A percentile compares a stretch with the other conserved stretches of the same genome.
Evolutionary conservation across 2,113 vertebrate species (phyloP).

Genomic region (Planiliza haematocheilus): DNA sequence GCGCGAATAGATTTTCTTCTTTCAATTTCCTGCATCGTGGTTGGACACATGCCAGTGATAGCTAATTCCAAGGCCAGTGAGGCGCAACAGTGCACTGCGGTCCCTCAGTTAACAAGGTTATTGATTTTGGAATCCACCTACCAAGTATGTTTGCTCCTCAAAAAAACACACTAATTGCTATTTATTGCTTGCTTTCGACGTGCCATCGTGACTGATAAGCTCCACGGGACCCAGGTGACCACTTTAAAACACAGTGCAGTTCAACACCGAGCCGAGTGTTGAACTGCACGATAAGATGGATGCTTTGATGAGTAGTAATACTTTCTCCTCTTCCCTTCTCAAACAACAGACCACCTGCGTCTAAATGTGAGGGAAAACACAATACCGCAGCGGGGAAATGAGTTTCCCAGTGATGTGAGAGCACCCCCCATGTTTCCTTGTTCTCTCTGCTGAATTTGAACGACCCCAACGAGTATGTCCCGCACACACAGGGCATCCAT

Average conservation of each 20-base stretch:
- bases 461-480: slow-evolving; percentile 40
- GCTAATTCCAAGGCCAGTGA: slow-evolving; percentile 61
- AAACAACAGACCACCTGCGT: slow-evolving; percentile 43
- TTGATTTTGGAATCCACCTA: slow-evolving; percentile 71
- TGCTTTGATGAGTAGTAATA: slow-evolving; percentile 24
- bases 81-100: slow-evolving; percentile 48
- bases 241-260: slow-evolving; percentile 20
- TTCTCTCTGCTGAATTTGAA: slow-evolving; percentile 43
- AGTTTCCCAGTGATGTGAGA: slow-evolving; percentile 29
- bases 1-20: slow-evolving; percentile 40
- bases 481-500: slow-evolving; percentile 45
- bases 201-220: slow-evolving; percentile 30
- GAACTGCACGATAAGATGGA: slow-evolving; percentile 20
- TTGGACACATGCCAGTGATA: slow-evolving; percentile 39
- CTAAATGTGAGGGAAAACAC: slow-evolving; percentile 21
- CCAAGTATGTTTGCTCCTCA: slow-evolving; percentile 37
- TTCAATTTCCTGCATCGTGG: slow-evolving; percentile 38
- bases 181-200: slow-evolving; percentile 55
- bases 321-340: slow-evolving; percentile 23
- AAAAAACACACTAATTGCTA: slow-evolving; percentile 66
- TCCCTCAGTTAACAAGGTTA: slow-evolving; percentile 71
- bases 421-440: slow-evolving; percentile 23
- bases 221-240: slow-evolving; percentile 18
- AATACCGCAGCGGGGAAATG: slow-evolving; percentile 2
- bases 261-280: slow-evolving; percentile 16